Conservation (phyloP, 2,888 invertebrate species). For the Coecobrya sp. region DNA sequence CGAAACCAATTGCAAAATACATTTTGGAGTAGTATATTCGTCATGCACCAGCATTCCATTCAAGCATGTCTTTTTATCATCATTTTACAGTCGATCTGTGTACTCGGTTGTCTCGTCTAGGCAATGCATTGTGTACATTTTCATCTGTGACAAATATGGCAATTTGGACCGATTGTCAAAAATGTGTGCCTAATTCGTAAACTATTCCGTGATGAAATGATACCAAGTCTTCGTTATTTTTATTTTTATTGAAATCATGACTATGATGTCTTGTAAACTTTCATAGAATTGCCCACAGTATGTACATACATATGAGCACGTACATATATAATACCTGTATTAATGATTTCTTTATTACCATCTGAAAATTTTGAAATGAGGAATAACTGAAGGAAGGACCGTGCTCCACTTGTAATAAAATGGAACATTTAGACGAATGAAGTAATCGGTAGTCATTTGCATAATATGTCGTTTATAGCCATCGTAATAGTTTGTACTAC, state of each 20-base stretch:
- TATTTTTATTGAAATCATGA: not conserved
- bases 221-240: too few relatives aligned
- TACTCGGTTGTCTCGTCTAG: too few relatives aligned
- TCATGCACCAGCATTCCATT: not conserved
- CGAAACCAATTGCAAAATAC: not conserved
- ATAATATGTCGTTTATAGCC: too few relatives aligned
- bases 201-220: not conserved
- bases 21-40: not conserved
- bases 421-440: not conserved
- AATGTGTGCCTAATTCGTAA: conserved; percentile 21
- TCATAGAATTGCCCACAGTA: too few relatives aligned
- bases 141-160: not conserved
- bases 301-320: not conserved
- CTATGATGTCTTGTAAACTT: not conserved
- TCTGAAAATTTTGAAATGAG: not conserved
- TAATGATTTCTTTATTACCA: not conserved
- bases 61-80: conserved; percentile 26
- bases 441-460: too few relatives aligned
- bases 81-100: too few relatives aligned
- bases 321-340: not conserved
- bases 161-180: not conserved
- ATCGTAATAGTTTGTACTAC: too few relatives aligned
- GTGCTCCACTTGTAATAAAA: not conserved
- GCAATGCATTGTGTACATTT: not conserved
- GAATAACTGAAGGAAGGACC: not conserved